phyloP scores from a whole-genome alignment of 2,113 vertebrate genomes.

The Ceyx melanurus region DNA sequence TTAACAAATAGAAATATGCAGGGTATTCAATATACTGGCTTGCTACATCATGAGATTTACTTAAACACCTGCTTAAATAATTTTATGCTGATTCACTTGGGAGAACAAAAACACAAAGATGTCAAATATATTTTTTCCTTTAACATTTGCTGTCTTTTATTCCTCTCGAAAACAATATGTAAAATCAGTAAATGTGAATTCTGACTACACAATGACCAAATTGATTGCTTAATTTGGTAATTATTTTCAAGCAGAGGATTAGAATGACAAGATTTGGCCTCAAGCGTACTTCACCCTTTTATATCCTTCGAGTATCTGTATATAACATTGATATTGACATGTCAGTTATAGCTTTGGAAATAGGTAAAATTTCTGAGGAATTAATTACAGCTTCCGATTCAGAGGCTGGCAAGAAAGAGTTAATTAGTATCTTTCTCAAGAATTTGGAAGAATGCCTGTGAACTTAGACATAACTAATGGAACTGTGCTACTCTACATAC shows the following conservation, averaged over 20 bases:
- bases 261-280: neutral
- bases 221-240: neutral
- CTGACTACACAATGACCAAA: neutral
- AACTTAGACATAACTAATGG: neutral
- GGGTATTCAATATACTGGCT: neutral
- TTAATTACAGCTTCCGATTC: neutral
- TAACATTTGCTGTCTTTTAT: neutral
- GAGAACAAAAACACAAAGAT: conserved; percentile 5
- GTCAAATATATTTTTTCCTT: neutral
- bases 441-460: neutral
- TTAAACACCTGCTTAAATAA: neutral
- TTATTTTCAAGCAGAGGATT: neutral
- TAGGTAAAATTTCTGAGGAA: neutral
- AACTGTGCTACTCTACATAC: neutral
- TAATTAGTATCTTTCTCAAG: neutral
- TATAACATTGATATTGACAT: neutral
- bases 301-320: neutral
- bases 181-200: neutral
- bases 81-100: neutral
- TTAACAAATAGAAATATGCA: neutral
- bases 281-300: neutral
- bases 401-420: neutral
- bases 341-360: neutral
- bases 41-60: neutral
- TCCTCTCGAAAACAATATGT: neutral